Conservation (phyloP, 2,888 invertebrate species). For the Tromatobia lineatoria region DNA sequence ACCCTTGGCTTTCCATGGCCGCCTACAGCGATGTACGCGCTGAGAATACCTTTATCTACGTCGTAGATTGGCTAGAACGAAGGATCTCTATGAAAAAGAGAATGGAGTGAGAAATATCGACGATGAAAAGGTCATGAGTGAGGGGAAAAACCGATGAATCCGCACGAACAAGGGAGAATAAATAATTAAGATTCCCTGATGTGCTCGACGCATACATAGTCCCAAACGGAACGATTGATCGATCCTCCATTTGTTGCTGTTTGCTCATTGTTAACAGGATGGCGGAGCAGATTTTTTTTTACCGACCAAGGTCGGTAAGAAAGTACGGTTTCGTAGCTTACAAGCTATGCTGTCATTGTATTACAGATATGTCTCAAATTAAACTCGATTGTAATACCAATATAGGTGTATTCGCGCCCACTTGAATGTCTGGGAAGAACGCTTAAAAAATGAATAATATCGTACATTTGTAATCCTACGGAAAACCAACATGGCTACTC, state of each 20-base stretch:
- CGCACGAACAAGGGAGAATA: conserved; percentile 7
- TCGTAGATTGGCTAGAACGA: conserved; percentile 14
- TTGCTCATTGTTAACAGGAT: conserved; percentile 43
- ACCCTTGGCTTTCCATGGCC: neutral
- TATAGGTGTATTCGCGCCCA: too few relatives aligned
- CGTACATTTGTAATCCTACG: too few relatives aligned
- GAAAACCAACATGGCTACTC: too few relatives aligned
- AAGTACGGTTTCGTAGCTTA: too few relatives aligned
- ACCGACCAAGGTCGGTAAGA: too few relatives aligned
- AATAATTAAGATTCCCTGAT: conserved; percentile 40
- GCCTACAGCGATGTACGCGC: conserved; percentile 16
- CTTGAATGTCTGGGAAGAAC: too few relatives aligned
- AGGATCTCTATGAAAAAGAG: neutral
- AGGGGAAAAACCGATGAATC: conserved; percentile 1
- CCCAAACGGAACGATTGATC: conserved; percentile 36
- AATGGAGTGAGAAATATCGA: conserved; percentile 12
- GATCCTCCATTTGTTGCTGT: conserved; percentile 34
- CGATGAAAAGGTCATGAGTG: neutral
- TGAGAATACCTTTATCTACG: conserved; percentile 44
- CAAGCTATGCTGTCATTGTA: too few relatives aligned
- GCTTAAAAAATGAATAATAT: too few relatives aligned
- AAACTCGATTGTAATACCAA: too few relatives aligned
- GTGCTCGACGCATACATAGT: conserved; percentile 9
- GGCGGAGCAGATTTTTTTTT: too few relatives aligned
- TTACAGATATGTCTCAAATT: too few relatives aligned